Evolutionary conservation across 1,140 invertebrate species (phyloP).

Genomic region (Drosophila ficusphila): DNA sequence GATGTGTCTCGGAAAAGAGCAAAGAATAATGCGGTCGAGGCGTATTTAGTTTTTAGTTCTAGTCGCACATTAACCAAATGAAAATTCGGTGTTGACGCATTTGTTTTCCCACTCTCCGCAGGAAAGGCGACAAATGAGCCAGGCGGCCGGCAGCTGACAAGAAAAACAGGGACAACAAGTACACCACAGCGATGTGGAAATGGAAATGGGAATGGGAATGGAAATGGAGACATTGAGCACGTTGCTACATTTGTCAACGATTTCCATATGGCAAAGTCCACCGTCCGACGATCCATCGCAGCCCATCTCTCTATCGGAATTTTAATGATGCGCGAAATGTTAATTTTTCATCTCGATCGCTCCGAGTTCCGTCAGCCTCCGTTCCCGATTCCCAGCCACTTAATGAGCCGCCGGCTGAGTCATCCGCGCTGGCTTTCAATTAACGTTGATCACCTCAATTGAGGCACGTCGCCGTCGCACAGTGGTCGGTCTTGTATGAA

Average conservation of each 20-base stretch:
- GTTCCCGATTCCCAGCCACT: slow-evolving; percentile 42
- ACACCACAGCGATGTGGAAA: slow-evolving; percentile 30
- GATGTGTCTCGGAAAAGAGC: slow-evolving; percentile 18
- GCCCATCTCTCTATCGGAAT: slow-evolving; percentile 58
- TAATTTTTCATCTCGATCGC: slow-evolving; percentile 77
- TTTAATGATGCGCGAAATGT: slow-evolving; percentile 81
- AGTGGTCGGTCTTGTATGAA: too few species aligned
- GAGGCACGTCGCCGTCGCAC: slow-evolving; percentile 65
- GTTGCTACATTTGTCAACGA: slow-evolving; percentile 77
- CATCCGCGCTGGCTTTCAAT: slow-evolving; percentile 74
- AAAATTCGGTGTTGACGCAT: slow-evolving; percentile 82
- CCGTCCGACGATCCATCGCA: background rate
- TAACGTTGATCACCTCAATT: slow-evolving; percentile 82
- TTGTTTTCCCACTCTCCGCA: slow-evolving; percentile 68
- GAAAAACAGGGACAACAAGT: slow-evolving; percentile 40
- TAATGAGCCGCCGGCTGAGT: slow-evolving; percentile 71
- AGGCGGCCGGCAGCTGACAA: slow-evolving; percentile 65
- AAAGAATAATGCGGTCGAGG: slow-evolving; percentile 13
- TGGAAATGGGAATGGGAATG: slow-evolving; percentile 40
- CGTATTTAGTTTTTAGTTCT: slow-evolving; percentile 56
- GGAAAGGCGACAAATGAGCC: slow-evolving; percentile 71
- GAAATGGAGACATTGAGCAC: slow-evolving; percentile 73
- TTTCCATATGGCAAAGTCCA: slow-evolving; percentile 55
- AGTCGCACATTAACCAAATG: slow-evolving; percentile 82
- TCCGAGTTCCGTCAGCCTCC: slow-evolving; percentile 8